phyloP scores from a whole-genome alignment of 2,113 vertebrate species.

The Donacobius atricapilla region DNA sequence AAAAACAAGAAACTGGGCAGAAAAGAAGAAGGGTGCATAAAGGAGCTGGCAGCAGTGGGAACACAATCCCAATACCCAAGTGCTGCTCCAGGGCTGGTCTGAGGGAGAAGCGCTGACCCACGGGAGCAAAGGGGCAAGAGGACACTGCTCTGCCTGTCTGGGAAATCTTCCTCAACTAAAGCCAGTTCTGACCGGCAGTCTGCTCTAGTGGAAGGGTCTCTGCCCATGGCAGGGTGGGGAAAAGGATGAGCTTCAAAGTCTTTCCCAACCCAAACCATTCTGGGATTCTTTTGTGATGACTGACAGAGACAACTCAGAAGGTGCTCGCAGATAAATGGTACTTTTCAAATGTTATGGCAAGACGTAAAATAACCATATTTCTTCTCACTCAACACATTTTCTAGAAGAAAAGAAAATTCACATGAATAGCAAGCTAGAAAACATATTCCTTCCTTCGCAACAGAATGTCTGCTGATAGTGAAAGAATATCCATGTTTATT shows the following conservation, averaged over 20 bases:
- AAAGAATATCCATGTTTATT: neutral
- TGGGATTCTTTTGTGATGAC: neutral
- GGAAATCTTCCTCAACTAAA: neutral
- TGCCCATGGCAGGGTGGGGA: neutral
- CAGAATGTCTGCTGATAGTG: neutral
- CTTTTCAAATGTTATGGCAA: neutral
- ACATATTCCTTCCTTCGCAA: neutral
- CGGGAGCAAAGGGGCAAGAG: rapidly evolving
- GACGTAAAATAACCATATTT: neutral
- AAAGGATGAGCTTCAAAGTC: neutral
- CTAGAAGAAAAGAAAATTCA: neutral
- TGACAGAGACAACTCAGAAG: neutral
- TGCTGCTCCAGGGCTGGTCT: neutral
- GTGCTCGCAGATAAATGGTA: neutral
- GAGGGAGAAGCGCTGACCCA: neutral
- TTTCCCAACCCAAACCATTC: neutral
- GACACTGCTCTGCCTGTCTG: neutral
- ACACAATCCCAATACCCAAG: neutral
- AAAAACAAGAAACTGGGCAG: neutral
- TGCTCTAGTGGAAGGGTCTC: neutral
- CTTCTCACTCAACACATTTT: neutral
- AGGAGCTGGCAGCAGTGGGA: neutral
- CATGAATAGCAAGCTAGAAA: neutral
- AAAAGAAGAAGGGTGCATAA: rapidly evolving
- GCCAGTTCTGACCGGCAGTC: neutral